phyloP scores from a whole-genome alignment of 1,140 invertebrate genomes.

The Saccostrea glomerata region DNA sequence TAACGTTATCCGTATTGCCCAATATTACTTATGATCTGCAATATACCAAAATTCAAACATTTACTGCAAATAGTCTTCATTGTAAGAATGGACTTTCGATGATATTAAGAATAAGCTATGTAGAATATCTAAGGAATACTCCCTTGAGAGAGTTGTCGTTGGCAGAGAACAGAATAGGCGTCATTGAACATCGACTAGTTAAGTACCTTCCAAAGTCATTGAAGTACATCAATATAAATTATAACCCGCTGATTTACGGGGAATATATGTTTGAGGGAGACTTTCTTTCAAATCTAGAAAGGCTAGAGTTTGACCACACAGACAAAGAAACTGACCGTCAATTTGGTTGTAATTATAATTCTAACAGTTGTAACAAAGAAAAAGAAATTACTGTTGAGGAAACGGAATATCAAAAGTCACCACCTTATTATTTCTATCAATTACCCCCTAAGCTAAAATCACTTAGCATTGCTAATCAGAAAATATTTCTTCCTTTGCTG shows the following conservation, averaged over 20 bases:
- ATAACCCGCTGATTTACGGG: too few species aligned
- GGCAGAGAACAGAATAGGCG: not conserved
- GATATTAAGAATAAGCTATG: not conserved
- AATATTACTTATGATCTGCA: slow-evolving; percentile 2
- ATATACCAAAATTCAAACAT: not conserved
- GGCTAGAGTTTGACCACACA: too few species aligned
- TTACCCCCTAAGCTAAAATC: not conserved
- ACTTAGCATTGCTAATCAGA: not conserved
- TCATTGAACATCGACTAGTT: not conserved
- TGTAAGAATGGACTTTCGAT: not conserved
- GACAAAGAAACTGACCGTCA: too few species aligned
- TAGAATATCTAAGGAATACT: not conserved
- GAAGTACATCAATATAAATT: too few species aligned
- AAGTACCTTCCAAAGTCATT: too few species aligned
- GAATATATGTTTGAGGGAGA: too few species aligned
- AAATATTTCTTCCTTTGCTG: not conserved
- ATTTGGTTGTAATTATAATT: not conserved
- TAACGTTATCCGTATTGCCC: not conserved
- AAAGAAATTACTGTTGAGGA: too few species aligned
- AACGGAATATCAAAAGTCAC: too few species aligned
- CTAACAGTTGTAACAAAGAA: not conserved
- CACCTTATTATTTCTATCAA: not conserved
- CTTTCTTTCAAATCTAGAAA: not conserved
- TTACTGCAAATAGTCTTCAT: not conserved
- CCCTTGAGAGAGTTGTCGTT: not conserved